Base-by-base conservation (phyloP, 1,140 invertebrate species). In the Trichogramma pretiosum region DNA sequence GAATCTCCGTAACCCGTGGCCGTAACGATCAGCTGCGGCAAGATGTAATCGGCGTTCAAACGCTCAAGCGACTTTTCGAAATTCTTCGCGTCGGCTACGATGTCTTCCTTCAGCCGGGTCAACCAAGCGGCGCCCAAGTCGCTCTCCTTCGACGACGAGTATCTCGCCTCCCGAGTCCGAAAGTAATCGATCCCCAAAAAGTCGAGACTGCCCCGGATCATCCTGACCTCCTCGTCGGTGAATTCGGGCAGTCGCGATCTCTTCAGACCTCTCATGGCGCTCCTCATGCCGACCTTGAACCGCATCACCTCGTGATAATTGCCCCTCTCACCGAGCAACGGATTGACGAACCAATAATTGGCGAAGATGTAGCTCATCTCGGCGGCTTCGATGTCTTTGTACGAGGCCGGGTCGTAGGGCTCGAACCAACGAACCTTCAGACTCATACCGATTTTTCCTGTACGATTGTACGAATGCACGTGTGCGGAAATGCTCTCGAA, bases 381-480 rank as follows among this genome's bases (percentile, higher is more conserved):
- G 0, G 74, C 73, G 3, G 77, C 79, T 45, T 72, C 69, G 1
- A 60, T 55, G 57, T 82, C 76, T 37, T 73, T 69, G 0, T 59
- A 57, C 0, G 61, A 66, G 11, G 48, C 14, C 14, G 9, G 5
- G 10, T 55, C 44, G 55, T 76, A 68, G 2, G 80, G 78, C 56
- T 80, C 75, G 11, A 73, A 76, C 78, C 79, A 84, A 17, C 74
- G 76, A 0, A 73, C 72, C 54, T 79, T 75, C 35, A 81, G 50
- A 0, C 76, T 74, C 41, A 85, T 78, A 24, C 80, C 81, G 26
- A 83, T 74, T 61, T 75, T 68, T 30, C 80, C 80, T 74, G 64
- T n/a, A 48, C 38, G 28, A 24, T 11, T 22, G 13, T n/a, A n/a
- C n/a, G n/a, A n/a, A 48, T 40, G 18, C 32, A 28, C n/a, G 3